Percentiles rank a stretch among this genome's conserved stretches.
Conservation (phyloP, 2,113 vertebrate species). For the Amazona vittata region DNA sequence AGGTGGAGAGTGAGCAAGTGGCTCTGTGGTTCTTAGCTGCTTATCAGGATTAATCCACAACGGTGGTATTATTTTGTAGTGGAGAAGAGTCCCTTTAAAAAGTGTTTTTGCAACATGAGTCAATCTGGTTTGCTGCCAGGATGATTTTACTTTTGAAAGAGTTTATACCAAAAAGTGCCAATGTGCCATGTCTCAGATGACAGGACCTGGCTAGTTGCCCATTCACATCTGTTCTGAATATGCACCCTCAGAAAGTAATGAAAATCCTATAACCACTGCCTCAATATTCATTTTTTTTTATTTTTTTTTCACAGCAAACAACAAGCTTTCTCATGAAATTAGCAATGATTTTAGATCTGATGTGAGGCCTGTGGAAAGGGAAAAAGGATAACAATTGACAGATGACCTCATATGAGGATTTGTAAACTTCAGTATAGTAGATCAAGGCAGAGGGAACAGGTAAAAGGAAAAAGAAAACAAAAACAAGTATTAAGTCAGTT, state of each 20-base stretch:
- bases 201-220: slow-evolving; percentile 3
- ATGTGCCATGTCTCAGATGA: neutral
- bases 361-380: neutral
- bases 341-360: neutral
- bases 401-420: neutral
- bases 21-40: neutral
- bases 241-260: neutral
- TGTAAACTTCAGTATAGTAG: neutral
- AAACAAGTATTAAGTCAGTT: neutral
- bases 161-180: slow-evolving; percentile 9
- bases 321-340: slow-evolving; percentile 3
- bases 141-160: neutral
- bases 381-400: neutral
- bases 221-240: slow-evolving; percentile 35
- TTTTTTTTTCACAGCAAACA: slow-evolving; percentile 12
- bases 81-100: neutral
- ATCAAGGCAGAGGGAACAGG: neutral
- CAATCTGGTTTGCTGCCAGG: neutral
- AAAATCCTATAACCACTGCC: slow-evolving; percentile 25
- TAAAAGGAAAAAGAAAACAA: neutral
- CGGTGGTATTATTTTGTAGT: neutral
- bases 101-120: neutral
- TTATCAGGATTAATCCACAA: neutral
- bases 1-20: neutral
- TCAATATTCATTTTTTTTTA: neutral